phyloP scores from a whole-genome alignment of 1,140 invertebrate genomes.

The Listronotus oregonensis region DNA sequence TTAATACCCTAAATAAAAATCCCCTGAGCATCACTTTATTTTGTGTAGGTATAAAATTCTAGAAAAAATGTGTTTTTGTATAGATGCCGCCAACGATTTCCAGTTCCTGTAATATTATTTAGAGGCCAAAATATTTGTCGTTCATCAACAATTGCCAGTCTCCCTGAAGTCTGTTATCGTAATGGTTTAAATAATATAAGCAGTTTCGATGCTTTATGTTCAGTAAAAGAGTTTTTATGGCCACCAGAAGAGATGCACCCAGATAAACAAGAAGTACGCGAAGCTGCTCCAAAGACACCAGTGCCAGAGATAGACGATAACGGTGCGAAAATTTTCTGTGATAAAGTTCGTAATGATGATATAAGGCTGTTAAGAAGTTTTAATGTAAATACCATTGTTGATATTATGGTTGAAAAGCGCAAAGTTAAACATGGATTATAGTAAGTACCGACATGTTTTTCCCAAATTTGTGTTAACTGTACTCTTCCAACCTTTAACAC shows the following conservation, averaged over 20 bases:
- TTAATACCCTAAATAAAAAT: too few species aligned
- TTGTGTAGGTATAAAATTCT: too few species aligned
- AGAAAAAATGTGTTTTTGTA: slow-evolving; percentile 3
- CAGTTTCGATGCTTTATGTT: slow-evolving; percentile 32
- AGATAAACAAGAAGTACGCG: slow-evolving; percentile 12
- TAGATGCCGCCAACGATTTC: slow-evolving; percentile 24
- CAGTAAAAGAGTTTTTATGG: slow-evolving; percentile 36
- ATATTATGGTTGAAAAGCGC: slow-evolving; percentile 89
- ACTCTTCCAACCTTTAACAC: too few species aligned
- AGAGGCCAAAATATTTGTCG: slow-evolving; percentile 76
- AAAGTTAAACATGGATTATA: slow-evolving; percentile 85
- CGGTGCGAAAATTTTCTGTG: slow-evolving; percentile 22
- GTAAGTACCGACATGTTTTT: slow-evolving; percentile 59
- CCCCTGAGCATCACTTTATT: too few species aligned
- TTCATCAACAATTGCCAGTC: slow-evolving; percentile 71
- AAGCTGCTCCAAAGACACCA: background rate
- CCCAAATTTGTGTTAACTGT: too few species aligned
- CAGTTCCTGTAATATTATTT: slow-evolving; percentile 74
- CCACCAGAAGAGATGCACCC: slow-evolving; percentile 10
- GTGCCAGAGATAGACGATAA: slow-evolving; percentile 13
- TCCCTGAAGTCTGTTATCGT: slow-evolving; percentile 76
- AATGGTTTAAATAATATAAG: slow-evolving; percentile 54
- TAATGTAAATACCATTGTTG: slow-evolving; percentile 77
- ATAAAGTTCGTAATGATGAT: slow-evolving; percentile 69
- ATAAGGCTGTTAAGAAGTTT: slow-evolving; percentile 75